Base-by-base conservation (phyloP, 2,797 vertebrate species). In the Alauda arvensis region DNA sequence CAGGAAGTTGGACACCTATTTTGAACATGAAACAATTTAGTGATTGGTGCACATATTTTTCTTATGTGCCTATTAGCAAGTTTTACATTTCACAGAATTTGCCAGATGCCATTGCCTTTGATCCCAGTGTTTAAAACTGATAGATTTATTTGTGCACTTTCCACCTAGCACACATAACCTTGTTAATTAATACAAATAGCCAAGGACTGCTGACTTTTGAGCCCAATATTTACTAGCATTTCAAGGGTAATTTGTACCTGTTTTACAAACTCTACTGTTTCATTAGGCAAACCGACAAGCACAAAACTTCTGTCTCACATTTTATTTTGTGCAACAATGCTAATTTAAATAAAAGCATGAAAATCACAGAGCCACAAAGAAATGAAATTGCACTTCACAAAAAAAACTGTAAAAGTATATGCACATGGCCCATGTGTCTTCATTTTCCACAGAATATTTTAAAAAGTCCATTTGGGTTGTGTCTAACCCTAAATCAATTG, bases 41-140 rank as follows among this genome's bases (percentile, higher is more conserved):
- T 26, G 46, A 55, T 31, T 7, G 10, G 26, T 60, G 25, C 3
- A 16, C 48, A 6, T 68, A 52, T 39, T 63, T 77, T 57, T 49
- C 25, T 57, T 37, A 84, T 84, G 49, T 46, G 39, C 29, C 24
- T 82, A 57, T 6, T 19, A 48, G 49, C 6, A 78, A 83, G 71
- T 76, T 88, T 85, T 81, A 89, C 43, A 84, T 89, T 88, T 77
- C 51, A 86, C 31, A 65, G 57, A 65, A 55, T 89, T 77, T 86
- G 26, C n/a, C 2, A 1, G 29, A 79, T 39, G 40, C 9, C 37
- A 48, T 70, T 57, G 85, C n/a, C 55, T 71, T 77, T 68, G 68
- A 82, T 66, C 40, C 21, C n/a, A 37, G 1, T 52, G 56, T 71
- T 92, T 75, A 66, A 87, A 92, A 68, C 9, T 8, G 37, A 71